Percentiles rank a stretch among this genome's conserved stretches.
phyloP scores from a whole-genome alignment of 2,888 invertebrate species.

The Lucinisca nassula region DNA sequence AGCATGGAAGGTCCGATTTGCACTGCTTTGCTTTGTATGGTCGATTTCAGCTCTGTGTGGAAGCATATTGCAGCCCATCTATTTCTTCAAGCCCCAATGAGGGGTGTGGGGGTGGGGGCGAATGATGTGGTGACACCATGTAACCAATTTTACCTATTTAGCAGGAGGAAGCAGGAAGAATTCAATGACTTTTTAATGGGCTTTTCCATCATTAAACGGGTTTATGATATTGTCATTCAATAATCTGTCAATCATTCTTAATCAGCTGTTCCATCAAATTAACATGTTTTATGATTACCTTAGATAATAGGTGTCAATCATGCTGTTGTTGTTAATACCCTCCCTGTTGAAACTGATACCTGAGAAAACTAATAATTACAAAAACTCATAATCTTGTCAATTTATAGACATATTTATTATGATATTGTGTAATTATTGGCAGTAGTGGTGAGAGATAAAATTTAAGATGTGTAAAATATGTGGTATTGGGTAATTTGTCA shows the following conservation, averaged over 20 bases:
- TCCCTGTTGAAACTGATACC: background rate
- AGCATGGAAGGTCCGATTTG: too few relatives aligned
- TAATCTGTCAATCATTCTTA: background rate
- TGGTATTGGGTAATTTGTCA: slow-evolving; percentile 7
- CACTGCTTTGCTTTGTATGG: too few relatives aligned
- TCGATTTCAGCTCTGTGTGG: too few relatives aligned
- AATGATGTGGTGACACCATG: background rate
- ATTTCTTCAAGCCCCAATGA: too few relatives aligned
- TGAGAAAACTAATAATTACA: background rate
- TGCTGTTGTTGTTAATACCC: background rate
- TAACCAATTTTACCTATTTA: background rate
- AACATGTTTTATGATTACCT: slow-evolving; percentile 5
- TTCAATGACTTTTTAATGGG: background rate
- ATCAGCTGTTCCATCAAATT: slow-evolving; percentile 13
- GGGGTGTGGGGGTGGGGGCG: background rate
- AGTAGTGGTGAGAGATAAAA: background rate
- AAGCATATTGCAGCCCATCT: too few relatives aligned
- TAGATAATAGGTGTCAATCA: background rate
- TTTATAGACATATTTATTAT: background rate
- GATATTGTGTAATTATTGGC: slow-evolving; percentile 2
- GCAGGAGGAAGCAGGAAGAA: background rate
- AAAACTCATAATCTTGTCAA: slow-evolving; percentile 4
- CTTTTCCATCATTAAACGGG: background rate
- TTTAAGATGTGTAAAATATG: slow-evolving; percentile 3
- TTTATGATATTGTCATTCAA: slow-evolving; percentile 7